phyloP scores from a whole-genome alignment of 2,888 invertebrate species.

The Yponomeuta cagnagella region DNA sequence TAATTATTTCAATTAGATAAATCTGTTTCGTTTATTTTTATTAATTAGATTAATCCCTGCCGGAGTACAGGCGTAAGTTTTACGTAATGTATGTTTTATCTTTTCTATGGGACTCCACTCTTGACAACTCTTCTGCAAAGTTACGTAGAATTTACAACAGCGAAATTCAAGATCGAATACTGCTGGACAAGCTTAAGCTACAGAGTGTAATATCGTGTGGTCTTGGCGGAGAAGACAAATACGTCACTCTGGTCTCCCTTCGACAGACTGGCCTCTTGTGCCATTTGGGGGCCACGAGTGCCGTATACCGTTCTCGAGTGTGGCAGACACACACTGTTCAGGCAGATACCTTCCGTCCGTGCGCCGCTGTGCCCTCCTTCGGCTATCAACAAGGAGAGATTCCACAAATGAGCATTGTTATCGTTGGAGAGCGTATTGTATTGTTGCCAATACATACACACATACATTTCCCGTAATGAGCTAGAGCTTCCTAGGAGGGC shows the following conservation, averaged over 20 bases:
- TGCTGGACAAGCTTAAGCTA: too few species aligned
- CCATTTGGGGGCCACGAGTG: neutral
- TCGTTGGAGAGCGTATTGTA: neutral
- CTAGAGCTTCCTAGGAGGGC: neutral
- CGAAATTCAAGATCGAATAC: too few species aligned
- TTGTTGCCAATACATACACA: slow-evolving; percentile 1
- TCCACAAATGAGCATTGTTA: neutral
- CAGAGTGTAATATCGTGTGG: too few species aligned
- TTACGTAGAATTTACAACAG: slow-evolving; percentile 5
- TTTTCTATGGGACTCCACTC: too few species aligned
- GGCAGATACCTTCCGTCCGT: neutral
- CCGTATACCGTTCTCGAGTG: too few species aligned
- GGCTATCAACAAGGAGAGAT: neutral
- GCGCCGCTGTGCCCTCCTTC: neutral
- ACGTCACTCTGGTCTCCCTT: neutral
- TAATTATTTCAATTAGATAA: too few species aligned
- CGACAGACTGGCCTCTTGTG: neutral
- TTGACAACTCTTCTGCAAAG: too few species aligned
- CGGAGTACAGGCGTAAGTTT: too few species aligned
- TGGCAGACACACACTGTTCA: too few species aligned
- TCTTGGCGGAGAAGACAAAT: neutral
- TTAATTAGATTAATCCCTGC: too few species aligned
- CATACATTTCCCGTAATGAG: neutral
- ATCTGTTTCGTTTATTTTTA: too few species aligned
- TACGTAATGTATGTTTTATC: too few species aligned